Base-by-base conservation (phyloP, 2,888 invertebrate genomes). In the Frankliniella intonsa region DNA sequence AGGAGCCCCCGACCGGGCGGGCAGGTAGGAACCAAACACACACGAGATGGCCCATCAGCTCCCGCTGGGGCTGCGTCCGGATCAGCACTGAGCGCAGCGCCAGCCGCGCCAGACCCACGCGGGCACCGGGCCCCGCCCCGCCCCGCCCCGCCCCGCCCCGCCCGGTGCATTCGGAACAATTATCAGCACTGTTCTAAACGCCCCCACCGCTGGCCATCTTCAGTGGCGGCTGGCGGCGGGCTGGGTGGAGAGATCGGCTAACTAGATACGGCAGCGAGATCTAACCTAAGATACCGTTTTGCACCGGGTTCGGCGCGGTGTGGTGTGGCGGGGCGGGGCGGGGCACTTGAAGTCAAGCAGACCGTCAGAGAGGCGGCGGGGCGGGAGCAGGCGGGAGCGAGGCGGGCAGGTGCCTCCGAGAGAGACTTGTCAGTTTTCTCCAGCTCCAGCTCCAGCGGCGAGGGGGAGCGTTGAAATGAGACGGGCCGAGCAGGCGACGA, bases 161-260 rank as follows among this genome's bases (percentile, higher is more conserved):
- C 38, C 38, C 38, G 38, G 38, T 38, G 38, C 38, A 76, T 76
- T 22, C 69, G 69, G 69, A 76, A 22, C 69, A 76, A 76, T 76
- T 76, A 76, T 76, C 69, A 25, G 69, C 25, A 25, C 69, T 25
- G 69, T 25, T 76, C 69, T 76, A 76, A 76, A 76, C 69, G 69
- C 69, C 69, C 25, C 69, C 69, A 76, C 69, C 25, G 69, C 25
- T 76, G 69, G 69, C 69, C 69, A 76, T 76, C 69, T 25, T 22
- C 69, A 76, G 10, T 11, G 22, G 69, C 69, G 11, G n/a, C 9
- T 5, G n/a, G n/a, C n/a, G 69, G 9, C 9, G 22, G 9, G 65
- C 8, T 10, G 65, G 22, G 65, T 5, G 22, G 69, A 69, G 69
- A 76, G 69, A 76, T 76, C 69, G 25, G 69, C 69, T 76, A 25